These are phyloP conservation scores for Falco peregrinus DNA, from an alignment of 2,797 vertebrate species.

Conservation along the genomic window DNA sequence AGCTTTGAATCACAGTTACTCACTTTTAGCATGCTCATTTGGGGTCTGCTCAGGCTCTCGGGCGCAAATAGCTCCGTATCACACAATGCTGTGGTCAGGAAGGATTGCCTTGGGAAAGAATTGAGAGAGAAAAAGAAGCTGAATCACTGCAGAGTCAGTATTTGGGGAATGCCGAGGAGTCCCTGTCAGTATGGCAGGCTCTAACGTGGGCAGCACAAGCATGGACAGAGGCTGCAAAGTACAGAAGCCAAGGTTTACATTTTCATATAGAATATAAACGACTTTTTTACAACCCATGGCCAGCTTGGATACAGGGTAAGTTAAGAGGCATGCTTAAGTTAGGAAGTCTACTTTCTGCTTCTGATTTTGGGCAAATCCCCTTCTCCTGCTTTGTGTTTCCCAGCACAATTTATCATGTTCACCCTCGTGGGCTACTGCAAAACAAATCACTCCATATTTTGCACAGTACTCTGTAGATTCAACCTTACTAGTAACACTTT, in stretches of 20 bases:
- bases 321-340: neutral
- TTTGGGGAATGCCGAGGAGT: neutral
- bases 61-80: neutral
- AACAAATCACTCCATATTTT: neutral
- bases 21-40: neutral
- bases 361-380: neutral
- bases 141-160: neutral
- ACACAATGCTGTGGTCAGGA: accelerated
- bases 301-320: neutral
- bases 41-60: neutral
- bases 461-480: neutral
- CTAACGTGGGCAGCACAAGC: neutral
- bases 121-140: neutral
- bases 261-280: neutral
- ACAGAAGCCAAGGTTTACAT: neutral
- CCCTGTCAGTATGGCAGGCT: neutral
- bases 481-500: neutral
- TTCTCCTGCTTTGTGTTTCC: neutral
- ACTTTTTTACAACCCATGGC: neutral
- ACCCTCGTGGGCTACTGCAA: neutral
- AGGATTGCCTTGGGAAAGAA: neutral
- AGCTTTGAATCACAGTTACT: neutral
- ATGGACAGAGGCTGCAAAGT: neutral
- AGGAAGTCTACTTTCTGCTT: neutral
- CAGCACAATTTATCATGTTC: neutral